These are phyloP conservation scores for Paradoxurus hermaphroditus DNA, from an alignment of 2,113 vertebrate genomes.

Conservation along the genomic window DNA sequence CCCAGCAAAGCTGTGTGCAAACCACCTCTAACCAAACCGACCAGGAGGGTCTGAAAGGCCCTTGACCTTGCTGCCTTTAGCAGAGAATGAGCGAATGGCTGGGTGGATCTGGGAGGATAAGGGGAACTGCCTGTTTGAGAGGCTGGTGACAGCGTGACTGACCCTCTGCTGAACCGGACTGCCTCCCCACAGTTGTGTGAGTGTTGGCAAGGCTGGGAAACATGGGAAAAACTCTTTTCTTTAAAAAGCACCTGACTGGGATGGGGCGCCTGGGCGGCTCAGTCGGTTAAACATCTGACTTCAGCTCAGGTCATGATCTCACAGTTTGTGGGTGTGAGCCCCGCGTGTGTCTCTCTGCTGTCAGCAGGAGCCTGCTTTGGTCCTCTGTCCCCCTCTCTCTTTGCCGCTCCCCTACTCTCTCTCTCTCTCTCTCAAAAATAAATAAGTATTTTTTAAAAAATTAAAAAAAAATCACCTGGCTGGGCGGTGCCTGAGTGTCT, in stretches of 20 bases:
- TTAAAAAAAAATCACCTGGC: neutral
- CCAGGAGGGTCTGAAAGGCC: neutral
- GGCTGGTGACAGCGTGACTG: neutral
- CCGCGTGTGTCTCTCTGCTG: too few species aligned
- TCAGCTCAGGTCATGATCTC: too few species aligned
- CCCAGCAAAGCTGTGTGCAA: slow-evolving; percentile 2
- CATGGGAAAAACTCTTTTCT: neutral
- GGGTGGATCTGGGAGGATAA: neutral
- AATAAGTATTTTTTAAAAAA: too few species aligned
- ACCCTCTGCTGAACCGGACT: neutral
- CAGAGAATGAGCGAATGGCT: neutral
- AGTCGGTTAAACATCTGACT: too few species aligned
- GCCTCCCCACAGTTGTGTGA: neutral
- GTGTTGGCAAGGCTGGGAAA: neutral
- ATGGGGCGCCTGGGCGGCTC: neutral
- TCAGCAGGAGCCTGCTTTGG: too few species aligned
- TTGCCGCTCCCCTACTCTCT: too few species aligned
- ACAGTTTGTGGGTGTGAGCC: too few species aligned
- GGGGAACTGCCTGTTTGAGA: neutral
- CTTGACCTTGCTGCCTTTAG: neutral
- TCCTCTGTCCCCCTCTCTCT: too few species aligned
- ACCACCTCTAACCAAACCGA: neutral
- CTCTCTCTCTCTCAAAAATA: too few species aligned
- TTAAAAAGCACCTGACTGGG: neutral
- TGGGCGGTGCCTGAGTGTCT: neutral